Evolutionary conservation across 2,797 vertebrate genomes (phyloP).

Genomic region (Melanotaenia nigrans): DNA sequence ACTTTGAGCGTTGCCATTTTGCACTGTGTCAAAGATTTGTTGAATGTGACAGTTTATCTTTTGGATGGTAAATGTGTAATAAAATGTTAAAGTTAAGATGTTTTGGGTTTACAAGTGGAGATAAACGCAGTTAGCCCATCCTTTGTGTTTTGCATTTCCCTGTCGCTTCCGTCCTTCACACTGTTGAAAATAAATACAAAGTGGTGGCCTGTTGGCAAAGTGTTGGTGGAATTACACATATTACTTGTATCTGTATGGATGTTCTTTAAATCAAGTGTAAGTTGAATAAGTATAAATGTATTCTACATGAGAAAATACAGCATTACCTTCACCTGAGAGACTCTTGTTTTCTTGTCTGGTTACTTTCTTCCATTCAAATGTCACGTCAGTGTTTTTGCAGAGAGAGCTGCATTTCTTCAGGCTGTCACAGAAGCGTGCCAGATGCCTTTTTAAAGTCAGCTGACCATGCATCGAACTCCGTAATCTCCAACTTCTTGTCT

Average conservation of each 20-base stretch:
- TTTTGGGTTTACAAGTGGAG: constrained; percentile 39
- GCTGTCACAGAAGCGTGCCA: constrained; percentile 55
- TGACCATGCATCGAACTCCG: constrained; percentile 34
- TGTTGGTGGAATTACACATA: constrained; percentile 19
- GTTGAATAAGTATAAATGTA: constrained; percentile 43
- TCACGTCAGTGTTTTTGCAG: constrained; percentile 10
- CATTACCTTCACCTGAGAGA: constrained; percentile 34
- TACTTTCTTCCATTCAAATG: neutral
- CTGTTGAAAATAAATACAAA: constrained; percentile 40
- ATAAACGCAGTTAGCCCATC: constrained; percentile 27
- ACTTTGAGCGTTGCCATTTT: constrained; percentile 62
- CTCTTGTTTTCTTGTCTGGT: constrained; percentile 12
- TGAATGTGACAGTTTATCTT: constrained; percentile 26
- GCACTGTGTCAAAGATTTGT: constrained; percentile 40
- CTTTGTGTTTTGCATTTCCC: constrained; percentile 9
- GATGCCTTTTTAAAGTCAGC: constrained; percentile 62
- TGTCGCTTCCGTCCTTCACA: constrained; percentile 46
- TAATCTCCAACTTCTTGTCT: constrained; percentile 7
- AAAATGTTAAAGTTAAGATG: neutral
- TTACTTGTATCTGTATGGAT: constrained; percentile 42
- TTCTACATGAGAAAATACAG: constrained; percentile 67
- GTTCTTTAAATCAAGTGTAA: constrained; percentile 44
- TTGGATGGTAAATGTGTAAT: constrained; percentile 11
- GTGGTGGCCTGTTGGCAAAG: constrained; percentile 25
- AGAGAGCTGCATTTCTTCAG: constrained; percentile 22